A percentile compares a stretch with the other conserved stretches of the same genome.
Conservation (phyloP, 2,888 invertebrate genomes). For the Anoncus sp. region DNA sequence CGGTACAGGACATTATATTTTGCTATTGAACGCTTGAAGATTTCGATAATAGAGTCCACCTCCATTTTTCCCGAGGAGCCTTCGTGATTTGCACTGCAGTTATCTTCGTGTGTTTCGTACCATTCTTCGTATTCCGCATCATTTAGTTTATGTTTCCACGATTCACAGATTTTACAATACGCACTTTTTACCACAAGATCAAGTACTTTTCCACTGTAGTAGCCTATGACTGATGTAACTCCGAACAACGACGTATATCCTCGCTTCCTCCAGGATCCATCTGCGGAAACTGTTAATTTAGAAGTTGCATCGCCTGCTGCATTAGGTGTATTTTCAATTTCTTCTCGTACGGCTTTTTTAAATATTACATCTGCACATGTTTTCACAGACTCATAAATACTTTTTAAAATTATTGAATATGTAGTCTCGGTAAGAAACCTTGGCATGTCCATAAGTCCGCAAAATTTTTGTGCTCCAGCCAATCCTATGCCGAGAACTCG, state of each 20-base stretch:
- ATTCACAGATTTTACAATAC: slow-evolving; percentile 1
- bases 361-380: not conserved
- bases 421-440: not conserved
- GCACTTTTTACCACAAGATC: slow-evolving; percentile 19
- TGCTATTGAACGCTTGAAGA: not conserved
- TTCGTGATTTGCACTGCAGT: slow-evolving; percentile 8
- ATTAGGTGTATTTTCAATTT: not conserved
- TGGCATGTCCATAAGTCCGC: not conserved
- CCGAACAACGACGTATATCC: not conserved
- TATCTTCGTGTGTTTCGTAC: slow-evolving; percentile 3
- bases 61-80: slow-evolving; percentile 28
- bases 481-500: not conserved
- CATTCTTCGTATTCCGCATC: slow-evolving; percentile 9
- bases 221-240: not conserved
- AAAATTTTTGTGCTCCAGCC: not conserved
- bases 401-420: not conserved
- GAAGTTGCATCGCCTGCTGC: not conserved
- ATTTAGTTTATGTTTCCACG: not conserved
- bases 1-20: too few species aligned
- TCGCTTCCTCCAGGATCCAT: not conserved
- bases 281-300: not conserved
- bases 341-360: not conserved
- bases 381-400: not conserved
- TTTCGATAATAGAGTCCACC: not conserved
- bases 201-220: slow-evolving; percentile 4